Base-by-base conservation (phyloP, 2,888 invertebrate genomes). In the Dascillus cervinus region DNA sequence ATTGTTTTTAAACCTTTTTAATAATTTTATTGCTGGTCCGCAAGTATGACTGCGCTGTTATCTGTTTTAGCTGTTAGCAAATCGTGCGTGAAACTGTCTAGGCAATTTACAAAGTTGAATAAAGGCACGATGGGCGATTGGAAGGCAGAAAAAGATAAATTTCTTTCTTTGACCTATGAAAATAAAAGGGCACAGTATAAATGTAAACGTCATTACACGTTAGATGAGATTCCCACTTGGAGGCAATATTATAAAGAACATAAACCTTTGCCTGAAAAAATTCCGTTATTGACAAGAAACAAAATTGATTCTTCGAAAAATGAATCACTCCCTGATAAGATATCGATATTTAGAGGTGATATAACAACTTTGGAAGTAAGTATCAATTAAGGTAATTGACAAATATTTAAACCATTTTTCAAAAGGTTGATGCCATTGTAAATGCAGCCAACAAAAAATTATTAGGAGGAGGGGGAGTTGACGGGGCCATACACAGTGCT, bases 401-500 rank as follows among this genome's bases (percentile, higher is more conserved):
- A 22, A 31, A 15, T 17, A 17, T 3, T 5, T 11, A 8, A 10
- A 10, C 19, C 19, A 14, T 21, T 21, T 19, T 56, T 47, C 39
- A 49, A 13, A 41, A 77, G 77, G 72, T 91, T 34, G 89, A 90
- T 68, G 85, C 81, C 0, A 88, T 92, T 48, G 89, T 90, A 0
- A 92, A 92, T 70, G 91, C 92, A 17, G 92, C 92, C 0, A 92
- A 92, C 64, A 72, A 72, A 1, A 60, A 63, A 11, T 65, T 91
- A 22, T 59, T 72, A 25, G 87, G 86, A 4, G 91, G 92, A 12
- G 89, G 89, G 13, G 90, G 91, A 58, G 91, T 92, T 11, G 91
- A 91, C 64, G 91, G 91, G 19, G 89, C 88, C 3, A 92, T 92
- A 50, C 91, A 92, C 55, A 62, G 72, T 38, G 84, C 80, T 1